Evolutionary conservation across 2,113 vertebrate species (phyloP), one percentile per base, ranked within the genome.

Genomic region (Pungitius pungitius): DNA sequence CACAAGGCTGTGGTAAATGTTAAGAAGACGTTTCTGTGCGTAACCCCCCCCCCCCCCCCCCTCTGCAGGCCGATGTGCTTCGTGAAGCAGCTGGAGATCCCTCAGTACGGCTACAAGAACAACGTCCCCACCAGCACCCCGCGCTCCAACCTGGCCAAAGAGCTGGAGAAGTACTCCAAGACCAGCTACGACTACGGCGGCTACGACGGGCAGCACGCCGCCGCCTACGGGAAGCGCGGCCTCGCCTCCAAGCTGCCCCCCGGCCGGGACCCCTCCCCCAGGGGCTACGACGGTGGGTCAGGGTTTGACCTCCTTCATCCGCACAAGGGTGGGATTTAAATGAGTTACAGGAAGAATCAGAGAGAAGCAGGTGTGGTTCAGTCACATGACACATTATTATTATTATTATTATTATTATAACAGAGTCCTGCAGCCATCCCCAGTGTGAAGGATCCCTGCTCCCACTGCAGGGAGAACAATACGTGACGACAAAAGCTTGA

Each of bases 131-230:
- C 98, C 83, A 96, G 95, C 87, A 99, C 98, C 69, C 98, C 98
- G 9, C 95, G 97, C 81, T 99, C 98, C 92, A 99, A 99, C 94
- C 93, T 99, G 94, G 97, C 98, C 89, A 99, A 98, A 91, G 98
- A 99, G 95, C 94, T 99, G 89, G 98, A 99, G 91, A 99, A 99
- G 88, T 99, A 99, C 89, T 99, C 98, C 93, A 99, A 99, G 95
- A 98, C 96, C 85, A 96, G 94, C 83, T 99, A 90, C 85, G 97
- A 99, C 90, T 99, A 98, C 91, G 90, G 90, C 84, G 94, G 93
- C 92, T 98, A 97, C 87, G 93, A 94, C 61, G 39, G 81, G 69
- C 92, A 93, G 69, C 95, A 95, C 78, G 95, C 95, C 78, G 95
- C 95, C 77, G 89, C 94, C 86, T 99, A 97, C 84, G 96, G 96